Conservation (phyloP, 2,888 invertebrate genomes). For the Drosophila paranaensis region DNA sequence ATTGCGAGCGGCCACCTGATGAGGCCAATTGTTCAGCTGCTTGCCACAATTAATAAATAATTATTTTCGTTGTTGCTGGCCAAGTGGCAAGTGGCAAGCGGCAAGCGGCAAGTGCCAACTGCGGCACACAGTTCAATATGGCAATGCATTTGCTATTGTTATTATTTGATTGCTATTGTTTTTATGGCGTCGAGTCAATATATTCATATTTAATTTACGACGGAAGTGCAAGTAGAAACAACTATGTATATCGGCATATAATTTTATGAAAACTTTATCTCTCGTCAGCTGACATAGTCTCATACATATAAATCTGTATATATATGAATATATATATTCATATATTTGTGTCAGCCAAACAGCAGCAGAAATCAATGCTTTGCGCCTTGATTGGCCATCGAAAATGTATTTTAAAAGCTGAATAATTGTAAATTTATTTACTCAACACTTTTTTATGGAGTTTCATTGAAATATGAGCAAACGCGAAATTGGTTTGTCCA, state of each 20-base stretch:
- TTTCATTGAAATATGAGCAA: background rate
- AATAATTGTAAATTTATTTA: slow-evolving; percentile 26
- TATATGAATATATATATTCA: background rate
- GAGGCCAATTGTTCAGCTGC: slow-evolving; percentile 67
- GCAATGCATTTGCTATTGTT: slow-evolving; percentile 36
- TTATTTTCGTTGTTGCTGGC: slow-evolving; percentile 47
- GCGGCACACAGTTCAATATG: slow-evolving; percentile 52
- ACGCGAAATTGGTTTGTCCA: background rate
- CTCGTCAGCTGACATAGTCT: background rate
- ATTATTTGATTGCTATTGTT: slow-evolving; percentile 22
- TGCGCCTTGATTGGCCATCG: slow-evolving; percentile 49
- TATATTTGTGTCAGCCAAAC: slow-evolving; percentile 23
- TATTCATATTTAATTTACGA: slow-evolving; percentile 61
- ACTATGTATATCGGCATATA: background rate
- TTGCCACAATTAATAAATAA: slow-evolving; percentile 79
- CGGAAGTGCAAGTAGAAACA: slow-evolving; percentile 39
- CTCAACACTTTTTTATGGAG: background rate
- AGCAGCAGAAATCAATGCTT: slow-evolving; percentile 39
- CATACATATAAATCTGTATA: background rate
- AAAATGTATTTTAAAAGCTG: slow-evolving; percentile 19
- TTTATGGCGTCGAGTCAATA: slow-evolving; percentile 52
- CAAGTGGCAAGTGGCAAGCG: slow-evolving; percentile 38
- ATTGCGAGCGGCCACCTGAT: slow-evolving; percentile 62
- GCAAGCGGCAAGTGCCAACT: slow-evolving; percentile 56
- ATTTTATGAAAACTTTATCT: background rate